A percentile compares a stretch with the other conserved stretches of the same genome.
phyloP scores from a whole-genome alignment of 2,888 invertebrate genomes.

The Calephelis perditalis region DNA sequence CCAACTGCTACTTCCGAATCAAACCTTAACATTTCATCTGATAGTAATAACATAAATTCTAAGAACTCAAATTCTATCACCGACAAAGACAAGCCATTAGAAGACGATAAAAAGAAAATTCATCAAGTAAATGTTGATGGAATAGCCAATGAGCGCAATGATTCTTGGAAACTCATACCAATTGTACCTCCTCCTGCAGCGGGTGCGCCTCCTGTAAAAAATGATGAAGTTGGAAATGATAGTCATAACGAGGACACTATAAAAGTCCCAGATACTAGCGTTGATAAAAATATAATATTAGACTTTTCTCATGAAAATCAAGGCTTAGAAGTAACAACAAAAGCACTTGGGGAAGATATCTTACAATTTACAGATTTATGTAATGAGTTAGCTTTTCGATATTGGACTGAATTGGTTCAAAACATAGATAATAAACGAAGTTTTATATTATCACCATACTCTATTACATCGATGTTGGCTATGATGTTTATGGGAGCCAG shows the following conservation, averaged over 20 bases:
- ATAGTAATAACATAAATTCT: slow-evolving; percentile 11
- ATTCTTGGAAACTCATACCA: slow-evolving; percentile 79
- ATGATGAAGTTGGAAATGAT: slow-evolving; percentile 55
- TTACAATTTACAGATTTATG: slow-evolving; percentile 88
- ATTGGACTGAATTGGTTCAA: slow-evolving; percentile 86
- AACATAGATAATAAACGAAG: slow-evolving; percentile 87
- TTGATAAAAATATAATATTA: slow-evolving; percentile 56
- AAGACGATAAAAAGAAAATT: slow-evolving; percentile 69
- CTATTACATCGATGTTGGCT: slow-evolving; percentile 90
- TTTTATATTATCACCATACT: slow-evolving; percentile 89
- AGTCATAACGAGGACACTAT: slow-evolving; percentile 51
- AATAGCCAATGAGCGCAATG: slow-evolving; percentile 54
- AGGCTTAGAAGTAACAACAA: slow-evolving; percentile 87
- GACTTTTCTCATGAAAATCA: slow-evolving; percentile 72
- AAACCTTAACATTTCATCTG: slow-evolving; percentile 11
- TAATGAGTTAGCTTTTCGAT: slow-evolving; percentile 90
- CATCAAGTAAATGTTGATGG: slow-evolving; percentile 70
- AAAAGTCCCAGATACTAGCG: slow-evolving; percentile 39
- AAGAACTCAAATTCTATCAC: slow-evolving; percentile 17
- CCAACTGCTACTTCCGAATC: not conserved
- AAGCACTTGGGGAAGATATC: slow-evolving; percentile 84
- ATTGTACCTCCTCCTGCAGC: slow-evolving; percentile 71
- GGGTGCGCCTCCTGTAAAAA: slow-evolving; percentile 73
- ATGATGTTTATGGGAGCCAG: slow-evolving; percentile 94
- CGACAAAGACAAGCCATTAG: slow-evolving; percentile 45